Evolutionary conservation across 64 coral and sea anemone species (phyloP).

Genomic region (Pocillopora damicornis): DNA sequence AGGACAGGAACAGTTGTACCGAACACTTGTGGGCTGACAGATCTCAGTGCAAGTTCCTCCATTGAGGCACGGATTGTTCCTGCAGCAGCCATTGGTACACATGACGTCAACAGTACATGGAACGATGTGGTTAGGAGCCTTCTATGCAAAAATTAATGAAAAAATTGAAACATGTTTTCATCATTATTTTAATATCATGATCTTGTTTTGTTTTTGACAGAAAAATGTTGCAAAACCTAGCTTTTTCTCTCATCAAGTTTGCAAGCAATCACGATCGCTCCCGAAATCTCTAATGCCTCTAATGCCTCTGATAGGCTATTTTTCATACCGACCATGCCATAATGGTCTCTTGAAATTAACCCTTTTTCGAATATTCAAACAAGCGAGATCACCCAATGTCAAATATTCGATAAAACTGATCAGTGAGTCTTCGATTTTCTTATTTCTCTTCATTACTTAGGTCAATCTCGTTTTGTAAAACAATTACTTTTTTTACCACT

Average conservation of each 20-base stretch:
- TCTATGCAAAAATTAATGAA: neutral
- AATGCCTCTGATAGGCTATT: neutral
- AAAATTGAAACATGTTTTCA: neutral
- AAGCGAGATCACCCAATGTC: too few species aligned
- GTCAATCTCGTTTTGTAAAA: too few species aligned
- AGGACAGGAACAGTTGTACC: conserved; percentile 10
- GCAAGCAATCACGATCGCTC: too few species aligned
- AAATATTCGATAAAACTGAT: conserved; percentile 4
- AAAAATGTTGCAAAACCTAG: neutral
- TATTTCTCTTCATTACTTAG: too few species aligned
- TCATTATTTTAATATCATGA: too few species aligned
- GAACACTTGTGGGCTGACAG: conserved; percentile 19
- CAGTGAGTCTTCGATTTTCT: too few species aligned
- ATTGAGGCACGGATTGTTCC: neutral
- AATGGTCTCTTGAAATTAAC: too few species aligned
- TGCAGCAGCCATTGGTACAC: neutral
- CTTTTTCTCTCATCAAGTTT: too few species aligned
- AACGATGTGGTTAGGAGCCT: neutral
- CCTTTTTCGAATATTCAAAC: too few species aligned
- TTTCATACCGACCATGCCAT: too few species aligned
- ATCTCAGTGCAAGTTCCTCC: neutral
- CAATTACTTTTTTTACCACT: too few species aligned
- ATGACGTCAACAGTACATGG: neutral
- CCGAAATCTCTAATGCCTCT: too few species aligned
- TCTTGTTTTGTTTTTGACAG: neutral